These are phyloP conservation scores for Bathynomus jamesi DNA, from an alignment of 1,140 invertebrate species.

Conservation along the genomic window DNA sequence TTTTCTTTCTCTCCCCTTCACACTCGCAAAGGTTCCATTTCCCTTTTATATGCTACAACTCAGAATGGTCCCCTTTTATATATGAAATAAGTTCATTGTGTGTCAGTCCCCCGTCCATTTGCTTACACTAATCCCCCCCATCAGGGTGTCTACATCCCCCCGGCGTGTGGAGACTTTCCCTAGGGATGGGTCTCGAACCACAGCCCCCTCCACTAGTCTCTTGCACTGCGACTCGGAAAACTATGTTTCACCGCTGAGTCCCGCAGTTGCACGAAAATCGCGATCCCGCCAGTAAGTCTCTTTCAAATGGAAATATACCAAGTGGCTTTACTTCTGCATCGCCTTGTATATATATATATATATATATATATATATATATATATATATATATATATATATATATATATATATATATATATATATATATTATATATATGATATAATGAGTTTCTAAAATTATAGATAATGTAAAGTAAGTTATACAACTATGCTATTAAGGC, in stretches of 20 bases:
- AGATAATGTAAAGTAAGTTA: too few relatives aligned
- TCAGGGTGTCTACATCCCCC: not conserved
- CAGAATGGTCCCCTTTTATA: not conserved
- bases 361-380: constrained; percentile 2
- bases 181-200: not conserved
- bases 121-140: too few relatives aligned
- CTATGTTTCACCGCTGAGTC: not conserved
- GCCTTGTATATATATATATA: not conserved
- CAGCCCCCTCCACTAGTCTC: not conserved
- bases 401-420: too few relatives aligned
- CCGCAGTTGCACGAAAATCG: not conserved
- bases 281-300: not conserved
- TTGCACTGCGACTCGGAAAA: not conserved
- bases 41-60: too few relatives aligned
- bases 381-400: constrained; percentile 3
- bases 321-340: not conserved
- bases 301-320: too few relatives aligned
- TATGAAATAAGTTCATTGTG: not conserved
- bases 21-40: too few relatives aligned
- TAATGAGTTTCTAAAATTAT: too few relatives aligned
- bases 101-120: not conserved
- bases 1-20: too few relatives aligned
- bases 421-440: too few relatives aligned
- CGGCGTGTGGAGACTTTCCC: not conserved
- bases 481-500: too few relatives aligned